Evolutionary conservation across 2,113 vertebrate genomes (phyloP), one percentile per base, ranked within the genome.

Genomic region (Natator depressus): DNA sequence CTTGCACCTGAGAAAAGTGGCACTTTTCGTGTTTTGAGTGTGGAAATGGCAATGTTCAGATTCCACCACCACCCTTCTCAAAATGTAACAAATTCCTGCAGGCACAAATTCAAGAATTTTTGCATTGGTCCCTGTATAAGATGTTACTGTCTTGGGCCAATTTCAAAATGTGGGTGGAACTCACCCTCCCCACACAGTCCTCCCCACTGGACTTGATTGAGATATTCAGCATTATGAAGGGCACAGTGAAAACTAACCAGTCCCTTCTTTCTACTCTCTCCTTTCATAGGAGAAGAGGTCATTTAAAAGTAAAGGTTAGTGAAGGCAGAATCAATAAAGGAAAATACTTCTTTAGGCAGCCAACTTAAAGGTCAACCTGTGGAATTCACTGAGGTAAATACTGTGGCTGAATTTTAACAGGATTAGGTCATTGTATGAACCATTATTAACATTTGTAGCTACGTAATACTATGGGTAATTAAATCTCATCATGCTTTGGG

Each of bases 1-100:
- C 0, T 0, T 3, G 19, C 78, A 9, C 4, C 0, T 35, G 17
- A 24, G 1, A 22, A n/a, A 50, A 50, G n/a, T 50, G 81, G 24
- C 8, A 82, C 20, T 88, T 54, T n/a, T 9, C 27, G 22, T 25
- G 27, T 38, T 5, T 51, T 59, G 72, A 84, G 80, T 35, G 38
- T 65, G 81, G 51, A 47, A 76, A 20, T 4, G 25, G 25, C 86
- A 80, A 10, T 1, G 13, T 65, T 69, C 13, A 31, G 53, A 10
- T 25, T 46, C 79, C 53, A 10, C n/a, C 46, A 24, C 42, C 8
- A 11, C 2, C 51, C 69, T 82, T 46, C 35, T 35, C 5, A 12
- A 78, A 4, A 57, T 0, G 0, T 51, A 10, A 42, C 47, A 24
- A 12, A 1, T 2, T 6, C 47, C 13, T 57, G 54, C 54, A 53